Conservation (phyloP, 2,888 invertebrate genomes). For the Rhamnusium bicolor region DNA sequence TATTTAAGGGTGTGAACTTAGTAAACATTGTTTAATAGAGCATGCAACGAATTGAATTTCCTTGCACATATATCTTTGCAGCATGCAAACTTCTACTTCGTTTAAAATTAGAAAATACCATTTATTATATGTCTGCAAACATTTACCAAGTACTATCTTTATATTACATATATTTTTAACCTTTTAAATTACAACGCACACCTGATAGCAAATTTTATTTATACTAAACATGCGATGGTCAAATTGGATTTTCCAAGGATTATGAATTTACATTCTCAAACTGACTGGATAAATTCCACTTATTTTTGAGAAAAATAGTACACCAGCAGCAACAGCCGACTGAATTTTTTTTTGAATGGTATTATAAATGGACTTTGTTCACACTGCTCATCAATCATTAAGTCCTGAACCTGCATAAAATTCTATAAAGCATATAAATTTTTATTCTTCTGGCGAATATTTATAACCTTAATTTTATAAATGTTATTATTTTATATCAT, state of each 20-base stretch:
- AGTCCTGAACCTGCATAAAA: too few species aligned
- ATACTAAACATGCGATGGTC: slow-evolving; percentile 32
- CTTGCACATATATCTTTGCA: slow-evolving; percentile 62
- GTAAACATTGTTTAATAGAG: slow-evolving; percentile 66
- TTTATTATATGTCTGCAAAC: slow-evolving; percentile 37
- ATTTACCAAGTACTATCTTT: slow-evolving; percentile 28
- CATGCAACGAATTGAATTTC: slow-evolving; percentile 65
- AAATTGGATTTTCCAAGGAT: neutral
- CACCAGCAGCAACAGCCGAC: too few species aligned
- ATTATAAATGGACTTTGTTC: too few species aligned
- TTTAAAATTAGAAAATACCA: slow-evolving; percentile 50
- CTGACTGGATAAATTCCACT: neutral
- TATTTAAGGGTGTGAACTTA: slow-evolving; percentile 63
- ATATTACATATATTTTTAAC: slow-evolving; percentile 30
- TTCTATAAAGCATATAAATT: too few species aligned
- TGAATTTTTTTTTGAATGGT: too few species aligned
- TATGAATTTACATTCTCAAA: neutral
- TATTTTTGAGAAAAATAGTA: too few species aligned
- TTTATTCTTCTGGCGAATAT: too few species aligned
- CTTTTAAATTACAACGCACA: slow-evolving; percentile 33
- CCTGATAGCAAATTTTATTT: slow-evolving; percentile 36
- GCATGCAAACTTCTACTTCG: slow-evolving; percentile 60
- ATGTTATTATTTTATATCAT: too few species aligned
- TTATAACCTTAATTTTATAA: too few species aligned
- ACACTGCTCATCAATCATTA: too few species aligned